These are phyloP conservation scores for Sarcophilus harrisii DNA, from an alignment of 2,797 vertebrate genomes.

Conservation along the genomic window DNA sequence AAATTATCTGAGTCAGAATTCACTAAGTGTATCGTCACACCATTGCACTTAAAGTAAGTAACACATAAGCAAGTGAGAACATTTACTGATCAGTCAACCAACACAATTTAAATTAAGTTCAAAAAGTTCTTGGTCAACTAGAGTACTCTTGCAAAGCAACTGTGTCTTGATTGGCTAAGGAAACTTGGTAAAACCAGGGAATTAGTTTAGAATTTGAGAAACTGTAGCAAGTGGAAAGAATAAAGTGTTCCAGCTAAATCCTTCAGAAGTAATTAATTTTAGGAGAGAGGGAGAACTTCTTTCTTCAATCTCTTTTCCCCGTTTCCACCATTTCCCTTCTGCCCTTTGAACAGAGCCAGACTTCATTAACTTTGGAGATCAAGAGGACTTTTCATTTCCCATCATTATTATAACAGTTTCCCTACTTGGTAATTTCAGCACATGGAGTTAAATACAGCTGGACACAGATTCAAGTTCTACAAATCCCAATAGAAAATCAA, in stretches of 20 bases:
- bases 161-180: slow-evolving; percentile 46
- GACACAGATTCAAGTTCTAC: not conserved
- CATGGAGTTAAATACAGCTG: not conserved
- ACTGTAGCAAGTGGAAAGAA: not conserved
- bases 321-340: too few relatives aligned
- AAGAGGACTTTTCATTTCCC: not conserved
- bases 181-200: not conserved
- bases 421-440: not conserved
- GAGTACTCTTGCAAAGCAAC: slow-evolving; percentile 6
- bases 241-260: not conserved
- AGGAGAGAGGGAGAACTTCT: not conserved
- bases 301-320: too few relatives aligned
- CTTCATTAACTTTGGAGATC: too few relatives aligned
- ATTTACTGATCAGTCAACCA: not conserved
- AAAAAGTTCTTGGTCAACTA: not conserved
- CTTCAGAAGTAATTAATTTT: not conserved
- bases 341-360: too few relatives aligned
- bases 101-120: not conserved
- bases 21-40: not conserved
- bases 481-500: not conserved
- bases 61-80: not conserved
- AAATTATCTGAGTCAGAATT: not conserved
- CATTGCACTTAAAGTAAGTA: not conserved
- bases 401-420: not conserved
- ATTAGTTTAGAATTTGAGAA: not conserved